Conservation (phyloP, 2,888 invertebrate genomes). For the Synergus laeviventris region DNA sequence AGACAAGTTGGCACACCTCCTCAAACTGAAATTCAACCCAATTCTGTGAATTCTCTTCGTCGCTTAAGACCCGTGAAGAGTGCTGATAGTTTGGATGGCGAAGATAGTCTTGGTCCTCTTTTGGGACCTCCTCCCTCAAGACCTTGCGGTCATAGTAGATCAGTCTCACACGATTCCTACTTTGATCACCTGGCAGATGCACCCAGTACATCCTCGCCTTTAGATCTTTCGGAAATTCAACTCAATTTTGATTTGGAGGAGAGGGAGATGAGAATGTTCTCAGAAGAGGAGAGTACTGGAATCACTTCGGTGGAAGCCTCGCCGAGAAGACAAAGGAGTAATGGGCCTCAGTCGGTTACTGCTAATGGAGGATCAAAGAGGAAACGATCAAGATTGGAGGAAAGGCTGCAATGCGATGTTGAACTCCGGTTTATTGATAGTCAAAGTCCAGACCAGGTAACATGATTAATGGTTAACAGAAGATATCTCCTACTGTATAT, state of each 20-base stretch:
- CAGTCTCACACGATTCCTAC: conserved; percentile 95
- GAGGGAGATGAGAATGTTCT: conserved; percentile 90
- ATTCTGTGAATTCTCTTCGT: conserved; percentile 71
- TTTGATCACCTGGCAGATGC: conserved; percentile 87
- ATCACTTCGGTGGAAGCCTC: conserved; percentile 77
- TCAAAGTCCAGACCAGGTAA: conserved; percentile 82
- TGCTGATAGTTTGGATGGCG: conserved; percentile 81
- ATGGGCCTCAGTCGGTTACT: conserved; percentile 75
- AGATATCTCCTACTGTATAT: neutral
- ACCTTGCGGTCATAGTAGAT: conserved; percentile 80
- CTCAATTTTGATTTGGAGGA: conserved; percentile 91
- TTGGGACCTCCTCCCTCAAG: conserved; percentile 75
- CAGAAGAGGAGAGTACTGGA: conserved; percentile 88
- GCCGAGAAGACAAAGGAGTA: conserved; percentile 72
- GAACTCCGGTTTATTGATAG: conserved; percentile 91
- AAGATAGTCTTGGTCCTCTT: conserved; percentile 69
- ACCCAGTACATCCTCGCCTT: conserved; percentile 75
- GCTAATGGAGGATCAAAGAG: conserved; percentile 74
- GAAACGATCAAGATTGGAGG: conserved; percentile 85
- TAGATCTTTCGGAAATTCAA: conserved; percentile 90
- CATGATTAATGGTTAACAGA: conserved; percentile 1
- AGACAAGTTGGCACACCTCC: conserved; percentile 78
- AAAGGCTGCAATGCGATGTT: conserved; percentile 81
- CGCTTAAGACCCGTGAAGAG: conserved; percentile 83
- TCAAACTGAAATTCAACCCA: conserved; percentile 71